Evolutionary conservation across 2,113 vertebrate species (phyloP), one percentile per base, ranked within the genome.

Genomic region (Caloenas nicobarica): DNA sequence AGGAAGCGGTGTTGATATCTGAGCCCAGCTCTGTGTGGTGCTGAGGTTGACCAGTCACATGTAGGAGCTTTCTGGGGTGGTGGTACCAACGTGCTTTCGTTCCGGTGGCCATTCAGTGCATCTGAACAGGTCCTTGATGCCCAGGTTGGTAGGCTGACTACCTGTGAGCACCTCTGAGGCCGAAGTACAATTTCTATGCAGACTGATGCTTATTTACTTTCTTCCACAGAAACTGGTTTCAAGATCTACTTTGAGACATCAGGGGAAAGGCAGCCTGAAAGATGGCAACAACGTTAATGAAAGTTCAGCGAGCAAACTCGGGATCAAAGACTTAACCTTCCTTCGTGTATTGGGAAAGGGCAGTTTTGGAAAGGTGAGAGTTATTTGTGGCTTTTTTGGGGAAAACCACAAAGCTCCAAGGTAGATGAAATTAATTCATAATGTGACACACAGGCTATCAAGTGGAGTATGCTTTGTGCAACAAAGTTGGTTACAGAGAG

Each of bases 361-460:
- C 88, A 99, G 99, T 96, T 99, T 99, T 93, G 99, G 99, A 94
- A 99, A 99, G 99, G 99, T 99, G 96, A 97, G 98, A 83, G 29
- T 89, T 74, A 56, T 33, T 79, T 2, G 0, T 78, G 62, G n/a
- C 48, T 95, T 2, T 91, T 64, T 29, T 4, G 10, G 81, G 58
- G 80, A 56, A 68, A 89, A 23, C 29, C 8, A 13, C 12, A 7
- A 76, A 95, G 23, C 65, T 73, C 28, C 10, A 54, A 58, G 57
- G 28, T 4, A 74, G 26, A 16, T 74, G 60, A 60, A 36, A 33
- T 66, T 50, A 60, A 53, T 92, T 74, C n/a, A 29, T 83, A 48
- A 71, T 10, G 13, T 23, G 56, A 8, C n/a, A 36, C 51, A 22
- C 3, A 23, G 36, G 9, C 60, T 89, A 29, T 64, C 79, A 36